Conservation (phyloP, 2,113 vertebrate species). For the Anguilla japonica region DNA sequence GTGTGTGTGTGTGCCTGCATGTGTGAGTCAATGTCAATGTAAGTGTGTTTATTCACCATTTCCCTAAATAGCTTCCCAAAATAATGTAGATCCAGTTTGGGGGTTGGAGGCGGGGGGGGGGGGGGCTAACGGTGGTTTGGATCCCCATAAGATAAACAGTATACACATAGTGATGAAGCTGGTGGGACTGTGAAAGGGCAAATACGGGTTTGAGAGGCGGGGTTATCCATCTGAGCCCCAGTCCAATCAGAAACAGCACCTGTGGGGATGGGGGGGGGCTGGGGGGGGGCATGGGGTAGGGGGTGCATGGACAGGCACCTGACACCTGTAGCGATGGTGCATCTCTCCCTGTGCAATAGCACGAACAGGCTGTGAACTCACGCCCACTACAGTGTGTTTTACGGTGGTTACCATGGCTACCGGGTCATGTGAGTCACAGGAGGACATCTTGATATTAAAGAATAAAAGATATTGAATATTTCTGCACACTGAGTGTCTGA, state of each 20-base stretch:
- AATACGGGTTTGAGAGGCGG: too few species aligned
- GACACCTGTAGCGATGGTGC: background rate
- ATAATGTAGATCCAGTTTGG: background rate
- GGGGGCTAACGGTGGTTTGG: background rate
- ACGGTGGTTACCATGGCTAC: background rate
- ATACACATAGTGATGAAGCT: too few species aligned
- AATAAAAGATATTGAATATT: background rate
- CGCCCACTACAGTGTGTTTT: background rate
- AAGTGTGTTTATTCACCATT: too few species aligned
- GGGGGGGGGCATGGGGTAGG: background rate
- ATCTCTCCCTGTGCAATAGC: background rate
- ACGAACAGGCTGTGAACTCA: background rate
- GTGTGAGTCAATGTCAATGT: too few species aligned
- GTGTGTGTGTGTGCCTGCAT: constrained; percentile 28
- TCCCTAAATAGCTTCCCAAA: background rate
- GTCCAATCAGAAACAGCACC: background rate
- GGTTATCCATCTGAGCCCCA: too few species aligned
- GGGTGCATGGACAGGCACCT: background rate
- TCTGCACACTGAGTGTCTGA: background rate
- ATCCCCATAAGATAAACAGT: too few species aligned
- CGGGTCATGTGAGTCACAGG: background rate
- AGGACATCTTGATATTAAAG: background rate
- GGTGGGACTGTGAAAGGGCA: background rate
- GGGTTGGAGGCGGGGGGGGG: background rate
- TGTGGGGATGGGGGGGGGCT: constrained; percentile 27